Evolutionary conservation across 2,113 vertebrate species (phyloP), one percentile per base, ranked within the genome.

Genomic region (Brachypteracias leptosomus): DNA sequence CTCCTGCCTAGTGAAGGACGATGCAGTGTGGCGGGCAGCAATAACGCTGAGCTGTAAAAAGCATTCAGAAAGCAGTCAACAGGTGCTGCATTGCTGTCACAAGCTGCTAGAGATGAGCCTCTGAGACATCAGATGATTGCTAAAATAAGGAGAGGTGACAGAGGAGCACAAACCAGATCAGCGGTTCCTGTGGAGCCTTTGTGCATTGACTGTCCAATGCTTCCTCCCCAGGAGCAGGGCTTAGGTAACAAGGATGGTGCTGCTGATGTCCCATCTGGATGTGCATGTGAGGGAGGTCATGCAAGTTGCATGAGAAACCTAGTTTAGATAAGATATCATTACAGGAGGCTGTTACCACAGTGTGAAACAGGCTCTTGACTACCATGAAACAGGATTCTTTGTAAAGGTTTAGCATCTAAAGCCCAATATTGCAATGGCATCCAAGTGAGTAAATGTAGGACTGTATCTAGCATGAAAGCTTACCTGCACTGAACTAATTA

Each of bases 401-500:
- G 52, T 61, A 28, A 76, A 82, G 63, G 40, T 79, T 95, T 89
- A 88, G 58, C 44, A 65, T 84, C 72, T 78, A 65, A 93, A 90
- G 40, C 57, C 33, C 73, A 49, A 26, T 86, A 29, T 78, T 95
- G 71, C 47, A 78, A 46, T 33, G 80, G 70, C 52, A 65, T 81
- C 88, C 90, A 84, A 68, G 85, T 24, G 80, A 78, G 72, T 87
- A 94, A 94, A 90, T 81, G 62, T 42, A 63, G 62, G 86, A 54
- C 49, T 84, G 24, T 61, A 62, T 40, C 71, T 80, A 74, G 57
- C 6, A 1, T 44, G 55, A 85, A 77, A 38, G 51, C 65, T 88
- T 93, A 90, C 93, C 82, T 91, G 47, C 63, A 40, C 29, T 51
- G 68, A 93, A 84, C 75, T 96, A 84, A 94, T 95, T 81, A 77